These are phyloP conservation scores for Clarias platycephalus DNA, from an alignment of 2,797 vertebrate species.

Conservation along the genomic window DNA sequence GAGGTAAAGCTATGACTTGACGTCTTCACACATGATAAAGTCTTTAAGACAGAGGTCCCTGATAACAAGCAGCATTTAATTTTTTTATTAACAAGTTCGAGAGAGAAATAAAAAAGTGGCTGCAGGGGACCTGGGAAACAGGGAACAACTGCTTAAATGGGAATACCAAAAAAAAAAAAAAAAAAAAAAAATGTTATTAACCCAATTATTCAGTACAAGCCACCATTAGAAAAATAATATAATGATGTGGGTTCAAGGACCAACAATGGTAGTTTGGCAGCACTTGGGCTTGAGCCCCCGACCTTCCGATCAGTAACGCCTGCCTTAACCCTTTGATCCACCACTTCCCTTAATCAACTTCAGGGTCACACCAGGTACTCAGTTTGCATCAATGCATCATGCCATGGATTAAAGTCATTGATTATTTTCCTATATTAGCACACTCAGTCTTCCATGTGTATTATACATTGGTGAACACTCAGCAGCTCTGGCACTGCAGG, in stretches of 20 bases:
- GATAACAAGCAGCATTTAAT: neutral
- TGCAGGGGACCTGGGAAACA: neutral
- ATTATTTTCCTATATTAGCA: slow-evolving; percentile 8
- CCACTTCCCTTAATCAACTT: neutral
- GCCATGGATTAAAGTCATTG: neutral
- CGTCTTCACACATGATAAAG: neutral
- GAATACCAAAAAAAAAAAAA: too few species aligned
- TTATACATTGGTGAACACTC: neutral
- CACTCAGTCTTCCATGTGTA: neutral
- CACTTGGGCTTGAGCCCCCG: too few species aligned
- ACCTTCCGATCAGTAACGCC: too few species aligned
- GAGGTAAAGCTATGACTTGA: neutral
- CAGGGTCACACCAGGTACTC: neutral
- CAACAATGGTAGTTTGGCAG: too few species aligned
- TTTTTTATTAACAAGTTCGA: neutral
- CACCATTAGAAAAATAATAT: too few species aligned
- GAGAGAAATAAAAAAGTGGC: neutral
- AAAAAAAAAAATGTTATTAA: too few species aligned
- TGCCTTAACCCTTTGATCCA: too few species aligned
- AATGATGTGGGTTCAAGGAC: too few species aligned
- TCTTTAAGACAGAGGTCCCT: neutral
- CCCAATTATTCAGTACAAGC: too few species aligned
- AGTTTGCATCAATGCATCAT: neutral
- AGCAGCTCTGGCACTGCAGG: neutral
- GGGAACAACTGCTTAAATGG: neutral